phyloP scores from a whole-genome alignment of 2,888 invertebrate species.

The Tipula lateralis region DNA sequence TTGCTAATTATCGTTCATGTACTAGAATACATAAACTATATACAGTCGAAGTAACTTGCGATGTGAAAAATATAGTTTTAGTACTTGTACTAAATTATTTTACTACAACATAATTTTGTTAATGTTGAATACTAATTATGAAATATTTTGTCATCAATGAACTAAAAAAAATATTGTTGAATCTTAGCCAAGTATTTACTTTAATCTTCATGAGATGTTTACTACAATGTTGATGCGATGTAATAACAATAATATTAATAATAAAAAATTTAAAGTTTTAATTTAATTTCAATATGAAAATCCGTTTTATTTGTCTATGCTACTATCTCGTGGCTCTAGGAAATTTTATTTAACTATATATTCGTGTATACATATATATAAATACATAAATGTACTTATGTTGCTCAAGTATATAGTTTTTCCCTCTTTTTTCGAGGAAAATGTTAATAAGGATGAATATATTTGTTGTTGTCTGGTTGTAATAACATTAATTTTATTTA shows the following conservation, averaged over 20 bases:
- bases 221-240: not conserved
- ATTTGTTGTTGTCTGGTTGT: constrained; percentile 14
- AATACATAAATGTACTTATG: not conserved
- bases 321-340: not conserved
- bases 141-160: not conserved
- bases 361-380: not conserved
- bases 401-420: constrained; percentile 6
- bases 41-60: too few species aligned
- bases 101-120: too few species aligned
- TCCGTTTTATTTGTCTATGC: not conserved
- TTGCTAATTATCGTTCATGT: too few species aligned
- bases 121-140: too few species aligned
- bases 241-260: not conserved
- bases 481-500: constrained; percentile 19
- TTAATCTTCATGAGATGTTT: not conserved
- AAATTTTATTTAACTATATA: not conserved
- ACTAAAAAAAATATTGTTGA: not conserved
- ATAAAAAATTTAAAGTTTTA: not conserved
- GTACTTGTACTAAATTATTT: not conserved
- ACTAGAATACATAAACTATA: too few species aligned
- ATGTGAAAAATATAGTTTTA: not conserved
- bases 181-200: not conserved
- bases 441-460: not conserved
- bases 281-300: constrained; percentile 19
- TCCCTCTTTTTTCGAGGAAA: not conserved